Evolutionary conservation across 2,888 invertebrate genomes (phyloP), one percentile per base, ranked within the genome.

Genomic region (Lasioglossum calceatum): DNA sequence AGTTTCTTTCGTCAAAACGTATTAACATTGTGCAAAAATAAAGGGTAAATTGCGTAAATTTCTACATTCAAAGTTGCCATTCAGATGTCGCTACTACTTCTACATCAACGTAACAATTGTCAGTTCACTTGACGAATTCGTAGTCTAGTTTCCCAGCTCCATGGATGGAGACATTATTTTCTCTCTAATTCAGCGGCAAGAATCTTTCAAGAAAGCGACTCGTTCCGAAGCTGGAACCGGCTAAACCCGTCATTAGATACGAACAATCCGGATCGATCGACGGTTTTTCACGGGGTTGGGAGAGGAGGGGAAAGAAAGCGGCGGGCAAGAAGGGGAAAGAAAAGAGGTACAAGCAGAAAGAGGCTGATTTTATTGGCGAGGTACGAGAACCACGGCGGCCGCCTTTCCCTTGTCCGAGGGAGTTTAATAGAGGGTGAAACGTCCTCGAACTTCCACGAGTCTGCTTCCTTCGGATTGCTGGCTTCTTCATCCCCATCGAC

Each of bases 361-460:
- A 85, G 87, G 84, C 88, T 89, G 92, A 91, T 94, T 93, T 94
- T 93, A 93, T 92, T 91, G 92, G 91, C 89, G 87, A 90, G 91
- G 88, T 91, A 92, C 81, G 89, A 91, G 89, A 91, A 87, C 87
- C 84, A 81, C 84, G 80, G 83, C 89, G 88, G 92, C 96, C 96
- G 96, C 96, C 96, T 96, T 96, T 96, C 96, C 95, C 96, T 95
- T 96, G 96, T 96, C 96, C 94, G 90, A 92, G 94, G 93, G 93
- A 93, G 94, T 94, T 95, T 95, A 95, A 95, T 95, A 95, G 95
- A 95, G 95, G 95, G 94, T 95, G 94, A 95, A 95, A 95, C 93
- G 93, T 92, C 92, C 92, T 93, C 90, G 88, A 88, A 87, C 90
- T 91, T 87, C 89, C 77, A 77, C 87, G 88, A 81, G 87, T 88